Conservation (phyloP, 2,888 invertebrate species). For the Hirtodrosophila alboralis region DNA sequence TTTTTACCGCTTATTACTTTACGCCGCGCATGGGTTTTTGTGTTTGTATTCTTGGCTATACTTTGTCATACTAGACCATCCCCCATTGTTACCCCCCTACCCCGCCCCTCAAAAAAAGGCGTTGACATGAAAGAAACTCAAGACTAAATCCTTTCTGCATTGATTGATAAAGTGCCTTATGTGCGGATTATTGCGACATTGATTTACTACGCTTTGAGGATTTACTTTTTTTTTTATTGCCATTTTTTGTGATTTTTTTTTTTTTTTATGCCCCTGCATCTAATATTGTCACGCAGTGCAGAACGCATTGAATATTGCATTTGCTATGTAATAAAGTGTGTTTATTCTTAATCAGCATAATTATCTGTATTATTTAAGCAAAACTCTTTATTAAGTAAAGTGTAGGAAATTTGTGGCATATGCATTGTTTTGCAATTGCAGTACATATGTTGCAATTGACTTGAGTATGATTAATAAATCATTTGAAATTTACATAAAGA, state of each 20-base stretch:
- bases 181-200: constrained; percentile 79
- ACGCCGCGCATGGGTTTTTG: constrained; percentile 34
- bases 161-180: constrained; percentile 81
- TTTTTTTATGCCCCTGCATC: background rate
- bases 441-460: no score
- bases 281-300: no score
- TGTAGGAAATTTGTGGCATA: no score
- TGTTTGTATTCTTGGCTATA: constrained; percentile 1
- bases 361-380: no score
- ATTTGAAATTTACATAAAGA: no score
- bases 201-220: constrained; percentile 71
- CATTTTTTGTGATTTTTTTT: background rate
- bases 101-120: constrained; percentile 45
- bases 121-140: constrained; percentile 69
- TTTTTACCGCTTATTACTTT: constrained; percentile 78
- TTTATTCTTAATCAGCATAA: no score
- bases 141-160: constrained; percentile 77
- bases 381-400: no score
- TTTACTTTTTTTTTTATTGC: constrained; percentile 43
- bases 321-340: background rate
- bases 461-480: no score
- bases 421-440: no score
- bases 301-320: background rate
- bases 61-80: constrained; percentile 35
- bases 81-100: no score